phyloP scores from a whole-genome alignment of 2,113 vertebrate species.

The Geococcyx californianus region DNA sequence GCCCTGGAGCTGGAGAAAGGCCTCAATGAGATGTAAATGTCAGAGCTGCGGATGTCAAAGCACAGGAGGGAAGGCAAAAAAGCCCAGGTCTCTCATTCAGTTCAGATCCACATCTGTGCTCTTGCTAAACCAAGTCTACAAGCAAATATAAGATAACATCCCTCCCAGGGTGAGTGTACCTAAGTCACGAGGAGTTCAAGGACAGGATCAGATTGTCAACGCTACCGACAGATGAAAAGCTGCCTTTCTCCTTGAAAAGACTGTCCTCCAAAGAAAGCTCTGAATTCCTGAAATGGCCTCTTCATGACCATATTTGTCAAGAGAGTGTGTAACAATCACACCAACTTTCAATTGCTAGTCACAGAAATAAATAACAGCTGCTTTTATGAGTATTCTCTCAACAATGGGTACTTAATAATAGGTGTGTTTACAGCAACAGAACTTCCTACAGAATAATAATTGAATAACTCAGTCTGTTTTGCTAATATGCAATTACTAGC shows the following conservation, averaged over 20 bases:
- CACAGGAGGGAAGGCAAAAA: not conserved
- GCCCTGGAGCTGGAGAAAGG: not conserved
- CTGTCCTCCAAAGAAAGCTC: not conserved
- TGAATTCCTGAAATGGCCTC: not conserved
- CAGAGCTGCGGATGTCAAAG: not conserved
- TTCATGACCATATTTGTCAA: not conserved
- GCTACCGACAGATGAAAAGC: not conserved
- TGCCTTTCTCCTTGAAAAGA: not conserved
- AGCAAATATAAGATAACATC: not conserved
- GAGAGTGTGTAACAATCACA: not conserved
- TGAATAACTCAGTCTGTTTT: constrained; percentile 29
- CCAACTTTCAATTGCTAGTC: not conserved
- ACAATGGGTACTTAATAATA: not conserved
- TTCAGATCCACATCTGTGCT: not conserved
- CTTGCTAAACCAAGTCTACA: not conserved
- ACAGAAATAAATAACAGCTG: not conserved
- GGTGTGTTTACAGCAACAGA: not conserved
- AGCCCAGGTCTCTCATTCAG: not conserved
- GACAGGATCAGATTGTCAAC: not conserved
- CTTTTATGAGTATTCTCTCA: not conserved
- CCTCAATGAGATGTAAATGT: not conserved
- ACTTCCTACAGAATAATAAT: not conserved
- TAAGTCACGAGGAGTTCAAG: not conserved
- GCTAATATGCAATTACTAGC: not conserved
- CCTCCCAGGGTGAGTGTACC: not conserved